These are phyloP conservation scores for Polypterus bichir DNA, from an alignment of 2,113 vertebrate species.

Conservation along the genomic window DNA sequence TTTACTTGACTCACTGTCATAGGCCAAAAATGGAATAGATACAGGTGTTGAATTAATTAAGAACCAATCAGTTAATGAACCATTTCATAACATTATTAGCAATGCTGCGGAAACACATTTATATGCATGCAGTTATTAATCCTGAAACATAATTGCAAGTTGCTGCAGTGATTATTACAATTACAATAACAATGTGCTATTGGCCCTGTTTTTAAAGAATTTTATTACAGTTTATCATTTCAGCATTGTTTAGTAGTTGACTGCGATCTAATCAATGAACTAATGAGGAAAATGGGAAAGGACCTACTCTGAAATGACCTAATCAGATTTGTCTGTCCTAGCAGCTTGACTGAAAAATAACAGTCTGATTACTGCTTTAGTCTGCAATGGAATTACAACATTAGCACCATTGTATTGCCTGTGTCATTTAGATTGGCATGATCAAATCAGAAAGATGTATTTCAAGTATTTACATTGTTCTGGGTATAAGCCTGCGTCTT, in stretches of 20 bases:
- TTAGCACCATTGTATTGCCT: no score
- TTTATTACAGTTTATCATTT: neutral
- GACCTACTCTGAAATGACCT: neutral
- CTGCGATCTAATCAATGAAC: conserved; percentile 4
- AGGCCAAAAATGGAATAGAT: neutral
- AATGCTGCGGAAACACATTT: conserved; percentile 15
- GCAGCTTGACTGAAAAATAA: neutral
- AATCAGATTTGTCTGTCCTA: neutral
- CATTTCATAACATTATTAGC: conserved; percentile 25
- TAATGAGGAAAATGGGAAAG: neutral
- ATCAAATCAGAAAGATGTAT: no score
- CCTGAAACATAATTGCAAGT: conserved; percentile 21
- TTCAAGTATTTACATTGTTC: no score
- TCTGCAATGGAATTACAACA: no score
- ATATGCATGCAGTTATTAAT: conserved; percentile 26
- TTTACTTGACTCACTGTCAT: neutral
- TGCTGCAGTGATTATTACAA: conserved; percentile 19
- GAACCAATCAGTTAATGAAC: conserved; percentile 15
- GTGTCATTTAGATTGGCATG: no score
- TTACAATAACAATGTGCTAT: conserved; percentile 15
- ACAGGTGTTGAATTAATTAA: conserved; percentile 15
- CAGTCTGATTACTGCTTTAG: neutral
- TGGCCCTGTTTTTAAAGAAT: neutral
- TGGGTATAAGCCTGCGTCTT: no score
- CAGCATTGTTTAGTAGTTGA: neutral